Conservation (phyloP, 2,888 invertebrate genomes). For the Drosophila lutescens region DNA sequence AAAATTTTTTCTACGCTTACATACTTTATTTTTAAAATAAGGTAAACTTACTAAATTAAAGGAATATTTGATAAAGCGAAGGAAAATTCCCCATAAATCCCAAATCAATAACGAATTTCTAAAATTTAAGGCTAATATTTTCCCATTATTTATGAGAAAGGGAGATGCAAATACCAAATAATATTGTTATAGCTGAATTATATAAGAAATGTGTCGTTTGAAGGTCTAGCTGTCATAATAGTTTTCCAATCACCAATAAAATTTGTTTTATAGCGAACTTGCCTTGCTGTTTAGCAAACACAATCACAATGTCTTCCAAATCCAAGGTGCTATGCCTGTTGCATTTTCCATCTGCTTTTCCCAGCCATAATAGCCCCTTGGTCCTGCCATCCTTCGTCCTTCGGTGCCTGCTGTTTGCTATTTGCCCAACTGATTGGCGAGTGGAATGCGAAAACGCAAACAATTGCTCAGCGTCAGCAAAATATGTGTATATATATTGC, state of each 20-base stretch:
- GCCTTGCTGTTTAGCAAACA: neutral
- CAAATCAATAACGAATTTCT: too few relatives aligned
- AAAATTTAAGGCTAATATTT: too few relatives aligned
- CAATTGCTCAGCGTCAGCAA: constrained; percentile 42
- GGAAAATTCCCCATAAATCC: too few relatives aligned
- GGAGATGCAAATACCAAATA: neutral
- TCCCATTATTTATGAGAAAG: too few relatives aligned
- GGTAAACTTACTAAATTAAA: too few relatives aligned
- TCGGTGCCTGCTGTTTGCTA: constrained; percentile 31
- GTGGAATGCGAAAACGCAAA: constrained; percentile 29
- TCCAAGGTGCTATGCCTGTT: constrained; percentile 11
- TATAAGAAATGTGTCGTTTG: neutral
- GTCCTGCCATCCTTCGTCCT: neutral
- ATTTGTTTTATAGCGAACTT: neutral
- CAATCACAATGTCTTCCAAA: constrained; percentile 1
- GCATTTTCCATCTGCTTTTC: constrained; percentile 1
- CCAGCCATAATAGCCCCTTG: neutral
- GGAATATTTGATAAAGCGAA: too few relatives aligned
- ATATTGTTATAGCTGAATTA: neutral
- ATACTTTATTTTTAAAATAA: too few relatives aligned
- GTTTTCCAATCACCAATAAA: neutral
- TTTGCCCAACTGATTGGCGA: constrained; percentile 53
- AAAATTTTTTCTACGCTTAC: too few relatives aligned
- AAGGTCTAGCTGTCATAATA: neutral
- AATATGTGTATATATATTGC: neutral